phyloP scores from a whole-genome alignment of 2,797 vertebrate genomes.

The Cynopterus sphinx region DNA sequence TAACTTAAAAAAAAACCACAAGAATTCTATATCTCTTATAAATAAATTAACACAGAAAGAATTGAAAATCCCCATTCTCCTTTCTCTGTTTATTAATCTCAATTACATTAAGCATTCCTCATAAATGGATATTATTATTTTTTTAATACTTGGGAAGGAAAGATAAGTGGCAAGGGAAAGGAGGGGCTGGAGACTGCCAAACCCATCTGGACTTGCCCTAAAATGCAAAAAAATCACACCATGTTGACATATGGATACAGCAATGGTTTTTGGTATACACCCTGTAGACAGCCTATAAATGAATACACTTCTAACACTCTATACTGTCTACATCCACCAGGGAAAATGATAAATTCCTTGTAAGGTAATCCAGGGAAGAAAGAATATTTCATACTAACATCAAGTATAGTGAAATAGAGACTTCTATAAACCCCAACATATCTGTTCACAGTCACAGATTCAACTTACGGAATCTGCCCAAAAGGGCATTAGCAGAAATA shows the following conservation, averaged over 20 bases:
- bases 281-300: neutral
- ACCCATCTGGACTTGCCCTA: neutral
- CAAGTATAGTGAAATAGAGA: neutral
- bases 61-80: neutral
- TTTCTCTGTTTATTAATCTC: neutral
- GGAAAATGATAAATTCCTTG: neutral
- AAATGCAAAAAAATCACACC: neutral
- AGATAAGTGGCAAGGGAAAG: neutral
- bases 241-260: neutral
- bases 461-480: neutral
- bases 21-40: neutral
- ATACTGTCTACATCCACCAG: too few species aligned
- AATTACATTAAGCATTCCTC: conserved; percentile 7
- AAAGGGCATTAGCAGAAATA: neutral
- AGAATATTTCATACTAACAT: neutral
- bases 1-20: neutral
- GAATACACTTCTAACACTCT: neutral
- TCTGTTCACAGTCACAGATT: neutral
- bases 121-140: neutral
- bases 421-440: neutral
- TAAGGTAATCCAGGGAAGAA: neutral
- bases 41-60: neutral
- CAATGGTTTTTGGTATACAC: neutral
- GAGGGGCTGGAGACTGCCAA: neutral
- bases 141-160: neutral